These are phyloP conservation scores for Gibbula magus DNA, from an alignment of 2,888 invertebrate genomes.

Conservation along the genomic window DNA sequence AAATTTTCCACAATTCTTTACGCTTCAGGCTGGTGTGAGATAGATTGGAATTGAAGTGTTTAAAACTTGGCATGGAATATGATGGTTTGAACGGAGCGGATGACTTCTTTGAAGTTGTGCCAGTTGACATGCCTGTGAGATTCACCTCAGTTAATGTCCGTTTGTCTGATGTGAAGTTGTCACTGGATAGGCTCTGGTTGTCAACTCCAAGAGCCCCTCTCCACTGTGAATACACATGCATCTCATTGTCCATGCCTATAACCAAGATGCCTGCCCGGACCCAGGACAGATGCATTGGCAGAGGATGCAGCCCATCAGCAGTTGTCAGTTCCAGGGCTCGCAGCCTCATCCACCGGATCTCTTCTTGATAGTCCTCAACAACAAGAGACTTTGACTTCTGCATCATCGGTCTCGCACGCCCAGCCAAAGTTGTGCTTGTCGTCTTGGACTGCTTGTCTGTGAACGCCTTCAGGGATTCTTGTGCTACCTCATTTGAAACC, in stretches of 20 bases:
- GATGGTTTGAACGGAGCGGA: conserved; percentile 62
- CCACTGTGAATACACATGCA: conserved; percentile 99
- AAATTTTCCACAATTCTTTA: conserved; percentile 39
- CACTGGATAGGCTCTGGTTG: conserved; percentile 28
- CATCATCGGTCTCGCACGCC: conserved; percentile 78
- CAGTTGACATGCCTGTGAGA: conserved; percentile 49
- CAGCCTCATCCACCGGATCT: conserved; percentile 97
- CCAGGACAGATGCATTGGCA: conserved; percentile 99
- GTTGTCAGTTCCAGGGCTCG: conserved; percentile 92
- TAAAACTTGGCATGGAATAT: conserved; percentile 63
- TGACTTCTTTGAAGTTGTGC: conserved; percentile 38
- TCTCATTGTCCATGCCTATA: conserved; percentile 99
- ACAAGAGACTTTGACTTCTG: conserved; percentile 94
- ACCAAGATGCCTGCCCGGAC: conserved; percentile 97
- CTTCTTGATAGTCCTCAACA: conserved; percentile 90
- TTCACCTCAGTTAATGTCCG: conserved; percentile 68
- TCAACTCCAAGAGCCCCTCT: conserved; percentile 45
- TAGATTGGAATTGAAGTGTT: conserved; percentile 33
- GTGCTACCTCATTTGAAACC: conserved; percentile 94
- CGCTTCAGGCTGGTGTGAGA: conserved; percentile 9
- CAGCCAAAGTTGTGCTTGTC: conserved; percentile 27
- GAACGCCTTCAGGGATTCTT: conserved; percentile 80
- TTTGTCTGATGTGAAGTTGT: conserved; percentile 46
- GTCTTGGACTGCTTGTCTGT: conserved; percentile 28
- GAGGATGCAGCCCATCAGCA: conserved; percentile 94